Conservation (phyloP, 2,888 invertebrate species). For the Spisula subtruncata region DNA sequence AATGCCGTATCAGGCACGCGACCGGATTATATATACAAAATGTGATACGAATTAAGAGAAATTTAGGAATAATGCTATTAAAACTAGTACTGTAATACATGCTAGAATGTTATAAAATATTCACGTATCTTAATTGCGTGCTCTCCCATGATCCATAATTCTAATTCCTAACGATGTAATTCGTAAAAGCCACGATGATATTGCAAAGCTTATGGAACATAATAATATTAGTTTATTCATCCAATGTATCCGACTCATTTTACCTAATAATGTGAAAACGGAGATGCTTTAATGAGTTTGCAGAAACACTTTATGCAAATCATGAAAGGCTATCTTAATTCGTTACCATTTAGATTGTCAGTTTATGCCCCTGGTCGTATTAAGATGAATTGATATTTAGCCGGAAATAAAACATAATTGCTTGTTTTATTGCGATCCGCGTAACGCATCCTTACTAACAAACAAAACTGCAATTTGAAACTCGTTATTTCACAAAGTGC, state of each 20-base stretch:
- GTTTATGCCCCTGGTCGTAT: not conserved
- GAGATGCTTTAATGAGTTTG: constrained; percentile 1
- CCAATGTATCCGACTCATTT: not conserved
- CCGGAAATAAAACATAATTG: not conserved
- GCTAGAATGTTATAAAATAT: not conserved
- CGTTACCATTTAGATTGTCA: constrained; percentile 16
- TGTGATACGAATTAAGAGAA: not conserved
- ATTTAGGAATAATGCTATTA: not conserved
- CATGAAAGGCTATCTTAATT: not conserved
- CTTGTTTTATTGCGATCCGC: not conserved
- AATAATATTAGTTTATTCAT: not conserved
- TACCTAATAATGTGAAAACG: not conserved
- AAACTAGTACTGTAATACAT: no score
- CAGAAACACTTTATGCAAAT: constrained; percentile 15
- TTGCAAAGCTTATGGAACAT: not conserved
- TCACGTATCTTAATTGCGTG: not conserved
- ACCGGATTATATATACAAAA: not conserved
- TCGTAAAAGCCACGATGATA: not conserved
- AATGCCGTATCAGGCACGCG: no score
- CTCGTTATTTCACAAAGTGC: not conserved
- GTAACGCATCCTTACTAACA: not conserved
- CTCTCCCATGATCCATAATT: not conserved
- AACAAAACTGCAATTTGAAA: not conserved
- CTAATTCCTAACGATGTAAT: not conserved
- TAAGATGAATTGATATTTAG: not conserved